These are phyloP conservation scores for Pampus argenteus DNA, from an alignment of 2,797 vertebrate genomes.

Conservation along the genomic window DNA sequence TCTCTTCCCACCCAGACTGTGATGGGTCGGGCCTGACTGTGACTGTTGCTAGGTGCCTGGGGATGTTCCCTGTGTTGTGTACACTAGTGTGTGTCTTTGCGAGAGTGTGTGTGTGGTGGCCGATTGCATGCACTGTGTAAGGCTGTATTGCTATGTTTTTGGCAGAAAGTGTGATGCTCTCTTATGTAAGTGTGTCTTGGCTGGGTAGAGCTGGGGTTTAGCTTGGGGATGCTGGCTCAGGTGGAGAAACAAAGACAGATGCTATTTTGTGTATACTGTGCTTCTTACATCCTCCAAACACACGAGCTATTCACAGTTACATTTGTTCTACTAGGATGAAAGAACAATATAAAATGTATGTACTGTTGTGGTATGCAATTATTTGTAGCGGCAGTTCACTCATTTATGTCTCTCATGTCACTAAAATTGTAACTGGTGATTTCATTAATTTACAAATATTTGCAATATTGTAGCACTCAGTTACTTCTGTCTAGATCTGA, in stretches of 20 bases:
- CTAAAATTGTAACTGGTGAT: background rate
- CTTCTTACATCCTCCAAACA: conserved; percentile 54
- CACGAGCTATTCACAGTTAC: conserved; percentile 69
- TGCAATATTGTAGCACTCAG: background rate
- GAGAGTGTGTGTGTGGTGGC: conserved; percentile 12
- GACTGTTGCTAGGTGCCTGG: conserved; percentile 50
- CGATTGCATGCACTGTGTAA: conserved; percentile 36
- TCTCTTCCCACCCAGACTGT: conserved; percentile 27
- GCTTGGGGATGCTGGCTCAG: conserved; percentile 77
- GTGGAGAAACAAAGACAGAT: conserved; percentile 66
- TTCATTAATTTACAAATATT: background rate
- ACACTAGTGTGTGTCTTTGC: conserved; percentile 2
- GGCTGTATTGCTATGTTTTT: conserved; percentile 56
- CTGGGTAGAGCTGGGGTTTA: conserved; percentile 62
- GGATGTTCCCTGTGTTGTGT: conserved; percentile 28
- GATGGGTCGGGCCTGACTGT: conserved; percentile 38
- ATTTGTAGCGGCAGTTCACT: conserved; percentile 23
- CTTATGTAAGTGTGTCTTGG: conserved; percentile 74
- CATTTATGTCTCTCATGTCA: conserved; percentile 2
- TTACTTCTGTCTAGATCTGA: background rate
- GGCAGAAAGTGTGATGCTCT: conserved; percentile 66
- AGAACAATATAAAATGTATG: conserved; percentile 38
- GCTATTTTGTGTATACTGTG: conserved; percentile 70
- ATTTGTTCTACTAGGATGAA: conserved; percentile 42
- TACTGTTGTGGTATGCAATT: conserved; percentile 18